Percentiles rank a stretch among this genome's conserved stretches.
These are phyloP conservation scores for Plumapathes pennacea DNA, from an alignment of 92 coral and sea anemone species.

Conservation along the genomic window DNA sequence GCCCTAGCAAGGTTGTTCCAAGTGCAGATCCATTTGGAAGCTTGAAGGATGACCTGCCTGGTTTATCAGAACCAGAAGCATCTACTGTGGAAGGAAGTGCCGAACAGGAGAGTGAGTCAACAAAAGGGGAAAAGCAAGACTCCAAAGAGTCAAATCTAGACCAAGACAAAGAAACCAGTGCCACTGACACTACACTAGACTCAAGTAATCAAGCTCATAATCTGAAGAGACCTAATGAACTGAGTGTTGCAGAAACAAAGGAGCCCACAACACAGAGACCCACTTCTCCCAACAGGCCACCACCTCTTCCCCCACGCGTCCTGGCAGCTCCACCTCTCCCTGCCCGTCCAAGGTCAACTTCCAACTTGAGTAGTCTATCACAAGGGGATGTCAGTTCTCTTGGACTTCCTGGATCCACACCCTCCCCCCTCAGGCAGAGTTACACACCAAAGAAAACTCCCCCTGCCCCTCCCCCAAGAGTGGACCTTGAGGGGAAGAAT, in stretches of 20 bases:
- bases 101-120: background rate
- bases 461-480: conserved; percentile 90
- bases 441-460: conserved; percentile 60
- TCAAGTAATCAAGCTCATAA: background rate
- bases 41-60: too few relatives aligned
- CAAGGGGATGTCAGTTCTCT: conserved; percentile 35
- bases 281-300: conserved; percentile 78
- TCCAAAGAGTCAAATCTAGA: background rate
- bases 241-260: conserved; percentile 15
- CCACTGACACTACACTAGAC: too few relatives aligned
- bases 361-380: conserved; percentile 15
- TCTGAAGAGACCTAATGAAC: conserved; percentile 27
- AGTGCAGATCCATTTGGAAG: too few relatives aligned
- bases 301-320: conserved; percentile 95
- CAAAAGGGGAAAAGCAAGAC: conserved; percentile 2
- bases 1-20: too few relatives aligned
- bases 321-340: conserved; percentile 89
- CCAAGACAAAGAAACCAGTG: background rate
- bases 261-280: conserved; percentile 21
- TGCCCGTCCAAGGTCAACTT: conserved; percentile 67
- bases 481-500: conserved; percentile 72
- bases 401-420: conserved; percentile 15
- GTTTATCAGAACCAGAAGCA: background rate
- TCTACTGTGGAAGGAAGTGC: background rate
- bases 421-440: conserved; percentile 36